phyloP scores from a whole-genome alignment of 1,140 invertebrate genomes.

The Pachyrhynchus sulphureomaculatus region DNA sequence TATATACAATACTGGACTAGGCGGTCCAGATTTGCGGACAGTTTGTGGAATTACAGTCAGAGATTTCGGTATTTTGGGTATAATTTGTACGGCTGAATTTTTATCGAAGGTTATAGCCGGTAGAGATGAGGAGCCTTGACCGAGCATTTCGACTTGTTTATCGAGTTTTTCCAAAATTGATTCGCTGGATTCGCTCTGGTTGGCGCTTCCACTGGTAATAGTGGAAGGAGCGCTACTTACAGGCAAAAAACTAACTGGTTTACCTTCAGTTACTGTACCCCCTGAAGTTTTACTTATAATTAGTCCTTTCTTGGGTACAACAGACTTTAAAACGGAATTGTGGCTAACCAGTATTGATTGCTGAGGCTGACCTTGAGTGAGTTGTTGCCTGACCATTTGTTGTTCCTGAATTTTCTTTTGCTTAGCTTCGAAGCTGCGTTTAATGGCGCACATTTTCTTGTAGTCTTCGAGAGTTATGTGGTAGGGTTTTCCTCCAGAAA shows the following conservation, averaged over 20 bases:
- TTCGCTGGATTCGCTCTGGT: slow-evolving; percentile 39
- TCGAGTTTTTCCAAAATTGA: slow-evolving; percentile 45
- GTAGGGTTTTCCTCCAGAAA: slow-evolving; percentile 65
- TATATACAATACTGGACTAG: slow-evolving; percentile 43
- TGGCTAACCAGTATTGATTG: slow-evolving; percentile 21
- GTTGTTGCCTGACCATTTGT: slow-evolving; percentile 21
- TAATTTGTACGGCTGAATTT: slow-evolving; percentile 36
- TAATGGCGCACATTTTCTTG: slow-evolving; percentile 68
- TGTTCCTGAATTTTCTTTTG: slow-evolving; percentile 53
- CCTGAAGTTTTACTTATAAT: slow-evolving; percentile 39
- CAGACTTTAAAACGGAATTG: slow-evolving; percentile 42
- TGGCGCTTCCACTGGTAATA: slow-evolving; percentile 18
- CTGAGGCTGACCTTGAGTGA: neutral
- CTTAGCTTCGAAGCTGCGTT: slow-evolving; percentile 60
- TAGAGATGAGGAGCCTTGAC: slow-evolving; percentile 25
- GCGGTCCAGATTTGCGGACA: slow-evolving; percentile 47
- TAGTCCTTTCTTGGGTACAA: slow-evolving; percentile 37
- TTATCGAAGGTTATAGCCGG: slow-evolving; percentile 13
- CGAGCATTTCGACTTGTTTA: slow-evolving; percentile 45
- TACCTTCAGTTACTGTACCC: slow-evolving; percentile 14
- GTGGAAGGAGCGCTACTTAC: slow-evolving; percentile 7
- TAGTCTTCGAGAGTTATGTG: slow-evolving; percentile 69
- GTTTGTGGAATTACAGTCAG: slow-evolving; percentile 72
- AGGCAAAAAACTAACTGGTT: slow-evolving; percentile 6
- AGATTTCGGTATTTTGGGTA: slow-evolving; percentile 76